These are phyloP conservation scores for Ephialtes manifestator DNA, from an alignment of 2,888 invertebrate species.

Conservation along the genomic window DNA sequence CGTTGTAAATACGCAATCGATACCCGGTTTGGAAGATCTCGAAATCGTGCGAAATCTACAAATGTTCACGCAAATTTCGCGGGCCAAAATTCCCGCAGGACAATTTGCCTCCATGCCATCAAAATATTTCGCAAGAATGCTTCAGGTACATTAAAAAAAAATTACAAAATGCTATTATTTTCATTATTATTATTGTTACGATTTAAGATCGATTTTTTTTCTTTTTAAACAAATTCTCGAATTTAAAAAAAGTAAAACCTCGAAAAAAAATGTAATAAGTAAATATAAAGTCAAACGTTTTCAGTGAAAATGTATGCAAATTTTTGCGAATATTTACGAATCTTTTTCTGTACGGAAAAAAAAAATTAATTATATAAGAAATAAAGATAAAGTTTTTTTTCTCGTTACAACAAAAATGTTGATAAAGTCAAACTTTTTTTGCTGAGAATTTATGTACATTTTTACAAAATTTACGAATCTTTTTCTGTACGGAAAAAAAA, in stretches of 20 bases:
- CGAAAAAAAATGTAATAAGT: no score
- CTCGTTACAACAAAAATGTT: neutral
- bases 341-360: neutral
- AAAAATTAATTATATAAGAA: neutral
- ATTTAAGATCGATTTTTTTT: no score
- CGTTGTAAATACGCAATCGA: conserved; percentile 92
- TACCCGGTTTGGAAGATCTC: conserved; percentile 91
- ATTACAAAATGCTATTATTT: neutral
- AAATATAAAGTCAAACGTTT: no score
- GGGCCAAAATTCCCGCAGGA: conserved; percentile 88
- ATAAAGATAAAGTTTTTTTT: neutral
- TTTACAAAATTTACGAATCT: neutral
- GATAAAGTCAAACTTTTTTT: no score
- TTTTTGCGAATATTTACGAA: neutral
- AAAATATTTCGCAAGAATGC: conserved; percentile 87
- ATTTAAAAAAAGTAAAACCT: no score
- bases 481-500: neutral
- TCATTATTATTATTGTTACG: no score
- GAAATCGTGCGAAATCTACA: conserved; percentile 91
- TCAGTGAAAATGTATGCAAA: neutral
- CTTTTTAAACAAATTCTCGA: no score
- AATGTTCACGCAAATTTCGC: conserved; percentile 93
- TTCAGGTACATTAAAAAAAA: conserved; percentile 86
- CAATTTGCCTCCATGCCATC: conserved; percentile 86
- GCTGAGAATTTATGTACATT: neutral